Evolutionary conservation across 92 coral and sea anemone genomes (phyloP), one percentile per base, ranked within the genome.

Genomic region (Paragorgia papillata): DNA sequence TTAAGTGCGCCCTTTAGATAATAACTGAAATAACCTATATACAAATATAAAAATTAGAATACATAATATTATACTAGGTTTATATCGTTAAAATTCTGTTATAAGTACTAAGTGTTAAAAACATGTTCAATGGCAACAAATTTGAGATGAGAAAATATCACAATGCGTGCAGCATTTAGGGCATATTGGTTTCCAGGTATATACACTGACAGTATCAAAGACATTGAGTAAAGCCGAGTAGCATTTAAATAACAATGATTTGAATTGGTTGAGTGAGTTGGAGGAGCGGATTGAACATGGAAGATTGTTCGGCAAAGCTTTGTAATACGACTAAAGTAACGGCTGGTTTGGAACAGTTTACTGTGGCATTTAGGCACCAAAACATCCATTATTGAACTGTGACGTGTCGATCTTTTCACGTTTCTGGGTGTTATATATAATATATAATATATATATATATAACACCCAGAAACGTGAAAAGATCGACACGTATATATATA

Each of bases 371-470:
- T 46, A 46, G n/a, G 53, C n/a, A 46, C 53, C 53, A 15, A 46
- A n/a, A 46, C 53, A 46, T 7, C 12, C 53, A 46, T 15, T 46
- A 7, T 7, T 7, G n/a, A 46, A n/a, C n/a, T 46, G 53, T 46
- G 7, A 7, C 53, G 15, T 46, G 17, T 7, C 2, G 53, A 46
- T 46, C 12, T 46, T 2, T 2, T 7, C 7, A 46, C 53, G 15
- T 15, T 15, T 15, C 53, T 7, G 15, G n/a, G 53, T 46, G 40
- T 35, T 14, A 67, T 30, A 37, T n/a, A 12, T 59, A 2, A 57
- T 57, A 57, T 29, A 59, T 26, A 59, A 14, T 59, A 26, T 59
- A 29, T 57, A 57, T 57, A 59, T 12, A n/a, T 37, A 30, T 67
- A 14, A 35, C 40, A 46, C 53, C n/a, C 15, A 7, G 53, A 15